Base-by-base conservation (phyloP, 2,113 vertebrate genomes). In the Melanotaenia duboulayi region DNA sequence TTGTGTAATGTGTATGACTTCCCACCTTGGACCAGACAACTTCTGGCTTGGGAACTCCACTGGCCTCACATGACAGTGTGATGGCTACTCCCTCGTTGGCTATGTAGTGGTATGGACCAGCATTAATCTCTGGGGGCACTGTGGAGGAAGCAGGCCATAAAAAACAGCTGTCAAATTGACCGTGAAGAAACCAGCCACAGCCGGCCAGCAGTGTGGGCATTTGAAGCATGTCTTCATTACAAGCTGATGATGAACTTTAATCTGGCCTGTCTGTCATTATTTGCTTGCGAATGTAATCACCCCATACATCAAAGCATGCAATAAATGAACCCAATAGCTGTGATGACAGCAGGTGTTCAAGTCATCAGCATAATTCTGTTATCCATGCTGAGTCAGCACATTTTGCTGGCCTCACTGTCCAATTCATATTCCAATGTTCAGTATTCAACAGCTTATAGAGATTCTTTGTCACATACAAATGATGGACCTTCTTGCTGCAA, bases 1-100 rank as follows among this genome's bases (percentile, higher is more conserved):
- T 58, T 58, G 6, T 14, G 24, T 17, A 54, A 32, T 3, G 35
- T 64, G 75, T 62, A 61, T 69, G 65, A 76, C 50, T 56, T 52
- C 87, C 51, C 83, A 98, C 97, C 96, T 97, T 97, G 82, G 94
- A 90, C 97, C 97, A 98, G 85, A 91, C 88, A 60, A 97, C 74
- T 5, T 86, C 59, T 3, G 97, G 97, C 11, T 66, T 71, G 0
- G 97, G 97, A 65, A 94, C 69, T 0, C 97, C 96, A 0, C 64
- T 94, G 78, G 94, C 87, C 4, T 94, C 76, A 55, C 97, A 99
- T 3, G 17, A 86, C 54, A 99, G 92, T 8, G 93, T 88, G 50
- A 94, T 87, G 1, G 93, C 85, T 0, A 62, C 89, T 3, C 95
- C 96, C 86, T 98, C 96, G 0, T 90, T 93, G 85, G 95, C 94